These are phyloP conservation scores for Gymnogyps californianus DNA, from an alignment of 2,113 vertebrate species.

Conservation along the genomic window DNA sequence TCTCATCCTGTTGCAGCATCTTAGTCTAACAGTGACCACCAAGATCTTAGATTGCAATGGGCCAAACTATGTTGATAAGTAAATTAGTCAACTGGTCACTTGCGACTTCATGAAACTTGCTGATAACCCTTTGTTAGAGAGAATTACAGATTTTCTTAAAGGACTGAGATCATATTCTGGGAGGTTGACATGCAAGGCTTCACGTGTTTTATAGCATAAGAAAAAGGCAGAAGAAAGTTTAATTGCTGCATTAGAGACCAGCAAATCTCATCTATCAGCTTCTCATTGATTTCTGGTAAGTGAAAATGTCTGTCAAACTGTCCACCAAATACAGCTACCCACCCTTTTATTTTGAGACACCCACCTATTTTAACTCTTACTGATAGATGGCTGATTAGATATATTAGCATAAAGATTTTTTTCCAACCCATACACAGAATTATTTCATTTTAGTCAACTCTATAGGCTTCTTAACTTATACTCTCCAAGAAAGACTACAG, in stretches of 20 bases:
- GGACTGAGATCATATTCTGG: background rate
- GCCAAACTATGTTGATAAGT: background rate
- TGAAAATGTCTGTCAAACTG: background rate
- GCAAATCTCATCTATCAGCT: background rate
- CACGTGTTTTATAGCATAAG: background rate
- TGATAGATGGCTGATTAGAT: background rate
- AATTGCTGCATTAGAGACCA: background rate
- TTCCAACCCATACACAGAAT: background rate
- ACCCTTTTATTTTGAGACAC: background rate
- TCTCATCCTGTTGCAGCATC: background rate
- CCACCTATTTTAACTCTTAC: background rate
- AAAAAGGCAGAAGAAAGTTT: background rate
- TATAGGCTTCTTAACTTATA: background rate
- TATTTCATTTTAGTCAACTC: background rate
- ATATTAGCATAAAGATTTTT: background rate
- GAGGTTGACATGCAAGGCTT: background rate
- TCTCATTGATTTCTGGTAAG: background rate
- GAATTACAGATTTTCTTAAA: background rate
- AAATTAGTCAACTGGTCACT: background rate
- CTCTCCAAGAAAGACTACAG: background rate
- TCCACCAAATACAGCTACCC: background rate
- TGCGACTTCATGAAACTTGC: background rate
- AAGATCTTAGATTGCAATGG: background rate
- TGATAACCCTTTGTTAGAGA: background rate
- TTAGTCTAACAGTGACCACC: background rate